Evolutionary conservation across 2,113 vertebrate genomes (phyloP), one percentile per base, ranked within the genome.

Genomic region (Brachyhypopomus gauderio): DNA sequence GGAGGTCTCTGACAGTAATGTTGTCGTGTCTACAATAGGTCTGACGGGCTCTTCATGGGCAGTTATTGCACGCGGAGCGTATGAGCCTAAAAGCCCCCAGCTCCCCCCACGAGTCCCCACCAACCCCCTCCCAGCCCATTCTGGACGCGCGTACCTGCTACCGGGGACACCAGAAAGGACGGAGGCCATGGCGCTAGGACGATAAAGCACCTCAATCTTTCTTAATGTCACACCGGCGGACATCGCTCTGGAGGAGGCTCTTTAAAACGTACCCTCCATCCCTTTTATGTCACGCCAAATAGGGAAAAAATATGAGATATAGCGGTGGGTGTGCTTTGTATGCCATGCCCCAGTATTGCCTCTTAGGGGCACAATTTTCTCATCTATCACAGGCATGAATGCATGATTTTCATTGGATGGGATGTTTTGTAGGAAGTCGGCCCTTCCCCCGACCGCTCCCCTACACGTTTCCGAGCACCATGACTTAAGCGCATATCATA

Each of bases 131-230:
- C 45, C 45, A 52, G 3, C 30, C 9, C 45, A 1, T 3, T 14
- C 41, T 6, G 9, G 41, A 41, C 9, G 9, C 41, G 41, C 41
- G 41, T 11, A 14, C 45, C 11, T 11, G 58, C 83, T 86, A 86
- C 85, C 82, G 75, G 84, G 82, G 82, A 78, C 72, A 83, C 80
- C 86, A 87, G 87, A 88, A 90, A 90, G 82, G 89, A 91, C 90
- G 87, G 90, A 83, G 78, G 86, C 87, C 87, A 91, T 92, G 92
- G 89, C 92, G 89, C 85, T 30, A 83, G 74, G 73, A 82, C 86
- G 86, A 92, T 92, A 92, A 91, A 90, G 88, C 88, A 85, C 86
- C 88, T 92, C 92, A 91, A 88, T 91, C 90, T 92, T 91, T 85
- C 88, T 91, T 91, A 91, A 92, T 92, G 89, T 89, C 90, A 88